Conservation (phyloP, 1,140 invertebrate species). For the Diabrotica undecimpunctata region DNA sequence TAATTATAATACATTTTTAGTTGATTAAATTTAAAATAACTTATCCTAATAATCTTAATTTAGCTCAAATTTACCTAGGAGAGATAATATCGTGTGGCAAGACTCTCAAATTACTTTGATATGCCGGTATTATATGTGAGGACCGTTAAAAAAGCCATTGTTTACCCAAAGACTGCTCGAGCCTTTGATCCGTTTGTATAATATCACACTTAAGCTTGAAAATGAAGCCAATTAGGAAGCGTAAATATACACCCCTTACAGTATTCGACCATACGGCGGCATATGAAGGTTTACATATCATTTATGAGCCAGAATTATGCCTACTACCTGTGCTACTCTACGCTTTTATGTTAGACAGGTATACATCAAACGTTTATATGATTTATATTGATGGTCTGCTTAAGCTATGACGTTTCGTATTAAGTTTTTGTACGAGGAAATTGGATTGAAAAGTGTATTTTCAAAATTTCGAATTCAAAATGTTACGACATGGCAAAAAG, state of each 20-base stretch:
- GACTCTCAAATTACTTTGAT: not conserved
- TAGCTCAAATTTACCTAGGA: not conserved
- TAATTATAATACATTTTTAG: not conserved
- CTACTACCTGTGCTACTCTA: not conserved
- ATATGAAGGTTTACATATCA: slow-evolving; percentile 8
- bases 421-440: too few relatives aligned
- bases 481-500: too few relatives aligned
- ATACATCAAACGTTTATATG: too few relatives aligned
- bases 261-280: not conserved
- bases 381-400: too few relatives aligned
- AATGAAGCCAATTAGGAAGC: slow-evolving; percentile 9
- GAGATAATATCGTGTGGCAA: not conserved
- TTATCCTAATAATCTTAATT: slow-evolving; percentile 1
- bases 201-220: slow-evolving; percentile 4
- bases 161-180: not conserved
- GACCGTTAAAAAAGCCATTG: too few relatives aligned
- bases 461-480: too few relatives aligned
- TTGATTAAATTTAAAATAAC: not conserved
- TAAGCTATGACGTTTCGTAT: too few relatives aligned
- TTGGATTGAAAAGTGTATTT: too few relatives aligned
- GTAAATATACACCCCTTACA: slow-evolving; percentile 2
- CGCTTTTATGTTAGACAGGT: too few relatives aligned
- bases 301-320: slow-evolving; percentile 9
- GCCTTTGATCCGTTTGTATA: not conserved
- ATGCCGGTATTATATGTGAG: not conserved